These are phyloP conservation scores for Acrobasis consociella DNA, from an alignment of 2,888 invertebrate genomes.

Conservation along the genomic window DNA sequence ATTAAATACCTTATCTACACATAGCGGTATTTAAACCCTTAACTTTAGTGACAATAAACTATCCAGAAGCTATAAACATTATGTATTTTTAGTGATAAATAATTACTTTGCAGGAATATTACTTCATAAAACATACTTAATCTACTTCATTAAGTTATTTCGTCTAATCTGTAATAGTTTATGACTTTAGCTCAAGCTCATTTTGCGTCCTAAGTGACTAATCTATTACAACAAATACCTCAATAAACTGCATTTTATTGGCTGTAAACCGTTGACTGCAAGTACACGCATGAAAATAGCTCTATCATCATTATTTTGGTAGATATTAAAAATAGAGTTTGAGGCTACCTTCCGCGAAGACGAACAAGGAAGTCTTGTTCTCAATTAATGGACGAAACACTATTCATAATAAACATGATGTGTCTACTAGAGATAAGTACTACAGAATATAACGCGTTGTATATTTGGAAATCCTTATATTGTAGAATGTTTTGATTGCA, in stretches of 20 bases:
- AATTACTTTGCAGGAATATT: too few species aligned
- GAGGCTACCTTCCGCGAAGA: constrained; percentile 7
- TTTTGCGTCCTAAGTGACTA: neutral
- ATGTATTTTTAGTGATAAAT: too few species aligned
- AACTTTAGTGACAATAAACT: too few species aligned
- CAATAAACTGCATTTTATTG: constrained; percentile 7
- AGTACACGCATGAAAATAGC: constrained; percentile 7
- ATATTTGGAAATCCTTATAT: too few species aligned
- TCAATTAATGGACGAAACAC: neutral
- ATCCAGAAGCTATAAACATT: too few species aligned
- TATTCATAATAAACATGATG: neutral
- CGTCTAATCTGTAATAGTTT: neutral
- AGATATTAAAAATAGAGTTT: constrained; percentile 14
- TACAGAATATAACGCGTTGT: too few species aligned
- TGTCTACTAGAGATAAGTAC: neutral
- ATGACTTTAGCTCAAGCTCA: too few species aligned
- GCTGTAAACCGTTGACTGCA: constrained; percentile 17
- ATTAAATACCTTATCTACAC: too few species aligned
- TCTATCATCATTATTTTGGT: constrained; percentile 12
- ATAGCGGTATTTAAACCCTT: too few species aligned
- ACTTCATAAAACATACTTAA: too few species aligned
- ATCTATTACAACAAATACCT: neutral
- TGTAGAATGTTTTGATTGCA: too few species aligned
- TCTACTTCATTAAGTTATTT: neutral
- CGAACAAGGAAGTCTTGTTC: constrained; percentile 14